Evolutionary conservation across 2,113 vertebrate species (phyloP), one percentile per base, ranked within the genome.

Genomic region (Piprites chloris): DNA sequence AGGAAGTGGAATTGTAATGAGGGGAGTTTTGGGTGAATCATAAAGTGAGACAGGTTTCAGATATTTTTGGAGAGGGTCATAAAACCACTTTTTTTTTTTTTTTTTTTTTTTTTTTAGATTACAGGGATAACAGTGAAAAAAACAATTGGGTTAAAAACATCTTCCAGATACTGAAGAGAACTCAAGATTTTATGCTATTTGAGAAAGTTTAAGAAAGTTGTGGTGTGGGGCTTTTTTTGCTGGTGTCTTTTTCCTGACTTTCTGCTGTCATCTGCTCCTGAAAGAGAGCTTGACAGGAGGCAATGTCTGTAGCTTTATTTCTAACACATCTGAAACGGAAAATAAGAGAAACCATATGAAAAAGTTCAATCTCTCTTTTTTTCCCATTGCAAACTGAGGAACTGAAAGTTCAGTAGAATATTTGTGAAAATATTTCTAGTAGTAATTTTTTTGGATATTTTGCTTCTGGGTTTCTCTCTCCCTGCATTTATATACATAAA

Each of bases 1-100:
- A 89, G 85, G 82, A 94, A 96, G 80, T 14, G 33, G 89, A 95
- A 96, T 90, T 83, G 42, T 93, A 95, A 97, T 90, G 87, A 96
- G 61, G 18, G 55, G 90, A 82, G 78, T 91, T 95, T 91, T 35
- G 63, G 82, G 44, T 95, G 91, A 97, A 87, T 90, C 89, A 94
- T 66, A 83, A 95, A 94, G 87, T 53, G 32, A 89, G 72, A 47
- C 1, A 5, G 37, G 11, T 81, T 94, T 91, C 63, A 94, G 78
- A 74, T 76, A 61, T 76, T 94, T 95, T 95, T 95, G 66, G 74
- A 89, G 53, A 9, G 32, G 77, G 41, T 41, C 16, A 66, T 53
- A 21, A 66, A 89, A 83, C 56, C 10, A 41, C 5, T 2, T 78
- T 63, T 74, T 69, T 39, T 35, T 23, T 50, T 44, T 75, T 35